Conservation (phyloP, 2,113 vertebrate genomes). For the Perccottus glenii region DNA sequence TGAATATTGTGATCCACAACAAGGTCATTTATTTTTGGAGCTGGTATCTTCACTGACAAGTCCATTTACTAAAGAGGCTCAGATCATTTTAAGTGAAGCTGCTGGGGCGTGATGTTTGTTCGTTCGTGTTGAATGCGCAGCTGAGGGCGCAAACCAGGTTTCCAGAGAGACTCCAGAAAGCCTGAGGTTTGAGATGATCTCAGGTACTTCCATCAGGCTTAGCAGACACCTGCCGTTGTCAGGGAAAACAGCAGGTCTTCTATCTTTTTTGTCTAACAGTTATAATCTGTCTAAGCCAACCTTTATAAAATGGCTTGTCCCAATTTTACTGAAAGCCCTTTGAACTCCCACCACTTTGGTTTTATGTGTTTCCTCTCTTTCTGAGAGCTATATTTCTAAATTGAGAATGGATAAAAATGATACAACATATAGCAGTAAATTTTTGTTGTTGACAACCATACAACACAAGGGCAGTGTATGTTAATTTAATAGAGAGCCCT, state of each 20-base stretch:
- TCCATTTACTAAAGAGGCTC: constrained; percentile 26
- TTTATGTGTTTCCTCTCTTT: no score
- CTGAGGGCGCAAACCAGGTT: constrained; percentile 48
- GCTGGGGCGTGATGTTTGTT: constrained; percentile 55
- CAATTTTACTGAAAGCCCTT: constrained; percentile 43
- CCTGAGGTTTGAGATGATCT: constrained; percentile 44
- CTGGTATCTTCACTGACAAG: constrained; percentile 24
- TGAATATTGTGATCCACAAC: constrained; percentile 8
- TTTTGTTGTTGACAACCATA: constrained; percentile 32
- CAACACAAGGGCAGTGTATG: constrained; percentile 48
- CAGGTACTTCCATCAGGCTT: constrained; percentile 58
- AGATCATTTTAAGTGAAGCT: constrained; percentile 40
- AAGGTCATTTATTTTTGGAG: constrained; percentile 36
- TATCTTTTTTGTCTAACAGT: constrained; percentile 33
- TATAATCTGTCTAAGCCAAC: constrained; percentile 50
- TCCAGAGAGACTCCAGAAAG: constrained; percentile 48
- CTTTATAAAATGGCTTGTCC: constrained; percentile 51
- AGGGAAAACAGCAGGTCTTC: constrained; percentile 45
- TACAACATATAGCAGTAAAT: neutral
- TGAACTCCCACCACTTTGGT: constrained; percentile 47
- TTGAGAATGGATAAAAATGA: constrained; percentile 4
- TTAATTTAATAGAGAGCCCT: constrained; percentile 69
- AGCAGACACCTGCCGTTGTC: constrained; percentile 48
- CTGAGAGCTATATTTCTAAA: constrained; percentile 31
- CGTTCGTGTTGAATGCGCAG: constrained; percentile 27